Evolutionary conservation across 2,888 invertebrate species (phyloP), one percentile per base, ranked within the genome.

Genomic region (Pollenia angustigena): DNA sequence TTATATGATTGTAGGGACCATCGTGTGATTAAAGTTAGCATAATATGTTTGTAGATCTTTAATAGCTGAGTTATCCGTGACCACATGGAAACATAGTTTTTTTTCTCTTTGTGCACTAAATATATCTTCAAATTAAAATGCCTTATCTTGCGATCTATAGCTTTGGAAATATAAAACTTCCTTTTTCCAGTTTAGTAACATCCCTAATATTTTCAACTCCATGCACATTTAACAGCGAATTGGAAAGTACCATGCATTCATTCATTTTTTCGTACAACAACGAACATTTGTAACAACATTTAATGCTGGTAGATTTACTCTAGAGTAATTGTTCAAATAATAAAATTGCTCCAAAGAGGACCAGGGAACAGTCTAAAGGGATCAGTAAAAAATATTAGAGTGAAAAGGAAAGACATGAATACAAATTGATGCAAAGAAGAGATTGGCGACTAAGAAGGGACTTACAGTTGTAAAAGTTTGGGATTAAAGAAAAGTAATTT

Each of bases 281-380:
- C 66, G 16, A 54, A 78, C 79, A 80, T 83, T 75, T 80, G 64
- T 75, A 75, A 64, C 48, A 69, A 56, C 44, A 50, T 81, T 83
- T 75, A 86, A 86, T 86, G 64, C 83, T 83, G 79, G 83, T 81
- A 86, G 83, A 83, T 83, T 86, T 86, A 71, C 80, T 76, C 86
- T 10, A 75, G 80, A 83, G 86, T 83, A 80, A 80, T 86, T 86
- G 82, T 79, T 62, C 79, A 74, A 82, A 79, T 85, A 75, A 79
- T 68, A 64, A 71, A 81, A 74, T 74, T 78, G 68, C 74, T 56
- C 68, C 64, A 44, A 9, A 58, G 64, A 56, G 83, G 48, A 11
- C 14, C n/a, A 44, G 74, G 64, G 66, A 56, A 72, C 56, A 16
- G 48, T 23, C 48, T 71, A 44, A 46, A 48, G 60, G 81, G 54